phyloP scores from a whole-genome alignment of 1,140 invertebrate genomes.

The Goniozus legneri region DNA sequence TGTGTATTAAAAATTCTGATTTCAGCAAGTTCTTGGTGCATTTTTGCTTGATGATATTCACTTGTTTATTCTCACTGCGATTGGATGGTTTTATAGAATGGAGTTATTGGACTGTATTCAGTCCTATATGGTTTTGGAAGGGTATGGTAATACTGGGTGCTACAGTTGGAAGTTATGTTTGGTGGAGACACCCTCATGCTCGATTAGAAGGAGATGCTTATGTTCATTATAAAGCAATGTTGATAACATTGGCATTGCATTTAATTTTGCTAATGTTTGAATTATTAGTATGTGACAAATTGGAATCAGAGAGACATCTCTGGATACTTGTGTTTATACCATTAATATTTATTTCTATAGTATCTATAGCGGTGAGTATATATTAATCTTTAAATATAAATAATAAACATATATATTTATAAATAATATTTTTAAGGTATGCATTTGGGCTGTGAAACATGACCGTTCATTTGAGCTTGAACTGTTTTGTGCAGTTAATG shows the following conservation, averaged over 20 bases:
- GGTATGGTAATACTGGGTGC: slow-evolving; percentile 84
- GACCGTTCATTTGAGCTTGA: slow-evolving; percentile 96
- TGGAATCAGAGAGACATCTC: slow-evolving; percentile 83
- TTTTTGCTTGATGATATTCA: slow-evolving; percentile 86
- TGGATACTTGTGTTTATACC: slow-evolving; percentile 97
- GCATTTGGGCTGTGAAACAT: slow-evolving; percentile 97
- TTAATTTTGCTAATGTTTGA: slow-evolving; percentile 95
- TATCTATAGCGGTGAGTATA: slow-evolving; percentile 78
- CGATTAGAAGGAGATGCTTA: slow-evolving; percentile 93
- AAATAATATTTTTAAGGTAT: slow-evolving; percentile 58
- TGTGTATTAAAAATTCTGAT: no score
- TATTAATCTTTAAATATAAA: slow-evolving; percentile 3
- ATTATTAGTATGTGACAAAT: slow-evolving; percentile 89
- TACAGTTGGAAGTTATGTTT: slow-evolving; percentile 85
- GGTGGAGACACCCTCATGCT: slow-evolving; percentile 87
- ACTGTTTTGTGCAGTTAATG: slow-evolving; percentile 94
- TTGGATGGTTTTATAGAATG: slow-evolving; percentile 84
- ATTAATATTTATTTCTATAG: slow-evolving; percentile 91
- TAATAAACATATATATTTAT: slow-evolving; percentile 2
- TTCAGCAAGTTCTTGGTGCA: slow-evolving; percentile 95
- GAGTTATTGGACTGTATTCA: slow-evolving; percentile 93
- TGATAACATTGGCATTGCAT: slow-evolving; percentile 90
- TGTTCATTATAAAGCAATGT: slow-evolving; percentile 95
- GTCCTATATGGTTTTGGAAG: slow-evolving; percentile 97
- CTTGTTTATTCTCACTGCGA: slow-evolving; percentile 81